These are phyloP conservation scores for Ambastaia sidthimunki DNA, from an alignment of 2,797 vertebrate genomes.

Conservation along the genomic window DNA sequence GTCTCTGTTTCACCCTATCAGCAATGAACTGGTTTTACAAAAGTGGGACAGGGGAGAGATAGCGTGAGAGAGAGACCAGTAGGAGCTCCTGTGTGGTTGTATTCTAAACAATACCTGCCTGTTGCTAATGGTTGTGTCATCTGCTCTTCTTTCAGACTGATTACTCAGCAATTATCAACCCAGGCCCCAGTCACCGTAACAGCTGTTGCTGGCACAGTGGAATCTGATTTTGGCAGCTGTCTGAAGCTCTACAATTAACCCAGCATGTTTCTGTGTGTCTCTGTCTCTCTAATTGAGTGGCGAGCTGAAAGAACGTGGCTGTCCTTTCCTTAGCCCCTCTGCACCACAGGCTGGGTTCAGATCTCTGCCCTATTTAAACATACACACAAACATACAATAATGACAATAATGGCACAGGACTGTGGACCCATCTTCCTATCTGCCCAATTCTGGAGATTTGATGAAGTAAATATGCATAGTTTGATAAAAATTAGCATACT, in stretches of 20 bases:
- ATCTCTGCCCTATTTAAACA: conserved; percentile 40
- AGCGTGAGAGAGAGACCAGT: neutral
- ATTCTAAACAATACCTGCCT: conserved; percentile 77
- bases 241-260: conserved; percentile 85
- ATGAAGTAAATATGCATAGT: conserved; percentile 24
- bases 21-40: conserved; percentile 2
- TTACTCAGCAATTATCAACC: conserved; percentile 84
- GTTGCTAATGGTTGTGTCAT: conserved; percentile 79
- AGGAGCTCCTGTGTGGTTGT: conserved; percentile 42
- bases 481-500: conserved; percentile 40
- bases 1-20: conserved; percentile 10
- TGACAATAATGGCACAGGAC: conserved; percentile 81
- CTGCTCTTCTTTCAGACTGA: conserved; percentile 76
- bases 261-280: conserved; percentile 77
- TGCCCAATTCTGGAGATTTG: conserved; percentile 74
- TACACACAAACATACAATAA: conserved; percentile 72
- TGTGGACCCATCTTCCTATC: conserved; percentile 81
- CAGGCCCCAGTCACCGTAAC: conserved; percentile 79
- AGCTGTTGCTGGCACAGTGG: conserved; percentile 83
- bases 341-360: conserved; percentile 66
- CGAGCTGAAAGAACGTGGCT: conserved; percentile 78
- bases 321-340: conserved; percentile 76
- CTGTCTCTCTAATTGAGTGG: conserved; percentile 79
- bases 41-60: neutral
- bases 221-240: conserved; percentile 80